Evolutionary conservation across 2,888 invertebrate species (phyloP), one percentile per base, ranked within the genome.

Genomic region (Cheiracanthium punctorium): DNA sequence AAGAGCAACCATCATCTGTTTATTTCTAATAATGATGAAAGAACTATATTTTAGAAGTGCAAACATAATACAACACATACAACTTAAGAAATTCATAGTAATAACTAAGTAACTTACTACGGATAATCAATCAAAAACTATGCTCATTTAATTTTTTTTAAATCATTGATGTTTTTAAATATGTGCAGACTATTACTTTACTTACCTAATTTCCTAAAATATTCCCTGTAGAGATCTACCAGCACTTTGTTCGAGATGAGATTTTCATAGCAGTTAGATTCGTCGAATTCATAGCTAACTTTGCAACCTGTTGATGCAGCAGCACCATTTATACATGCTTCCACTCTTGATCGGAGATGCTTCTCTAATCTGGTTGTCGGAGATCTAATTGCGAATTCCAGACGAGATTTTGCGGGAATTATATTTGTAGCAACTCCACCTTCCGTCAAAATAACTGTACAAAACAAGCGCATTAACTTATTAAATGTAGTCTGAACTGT

Each of bases 161-260:
- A n/a, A n/a, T n/a, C n/a, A n/a, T n/a, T n/a, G n/a, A n/a, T n/a
- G n/a, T n/a, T n/a, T n/a, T n/a, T n/a, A n/a, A n/a, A n/a, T n/a
- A n/a, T n/a, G n/a, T n/a, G n/a, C n/a, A n/a, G n/a, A n/a, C n/a
- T n/a, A n/a, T n/a, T n/a, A n/a, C 10, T 37, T 37, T 37, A 37
- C 43, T 58, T 58, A 48, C 90, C 91, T 4, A 91, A 52, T n/a
- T 79, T 48, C n/a, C 84, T 67, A 0, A 90, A 90, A 87, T 91
- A 90, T n/a, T 88, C 85, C 29, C 89, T 89, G 88, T 90, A 91
- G 30, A 90, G 33, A 17, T 87, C 77, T 10, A 88, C 90, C 52
- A 91, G 84, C 0, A 89, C 88, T 24, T 88, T 88, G 80, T 91
- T 91, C 10, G 90, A 89, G 24, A 91, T 58, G 37, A 91, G 89